Percentiles rank a stretch among this genome's conserved stretches.
Evolutionary conservation across 2,113 vertebrate genomes (phyloP).

Genomic region (Camelus dromedarius): DNA sequence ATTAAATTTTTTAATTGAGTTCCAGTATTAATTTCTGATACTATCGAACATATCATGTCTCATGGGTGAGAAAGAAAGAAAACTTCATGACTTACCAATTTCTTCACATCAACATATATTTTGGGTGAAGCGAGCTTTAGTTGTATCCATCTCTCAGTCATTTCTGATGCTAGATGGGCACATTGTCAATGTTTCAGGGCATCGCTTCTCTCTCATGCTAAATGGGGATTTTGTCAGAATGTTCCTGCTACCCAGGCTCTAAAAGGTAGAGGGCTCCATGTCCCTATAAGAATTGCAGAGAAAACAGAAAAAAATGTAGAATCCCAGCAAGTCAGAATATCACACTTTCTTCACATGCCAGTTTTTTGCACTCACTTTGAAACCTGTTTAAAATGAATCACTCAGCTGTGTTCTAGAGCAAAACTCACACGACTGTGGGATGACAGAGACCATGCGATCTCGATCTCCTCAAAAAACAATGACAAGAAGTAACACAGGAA

Average conservation of each 20-base stretch:
- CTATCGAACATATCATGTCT: background rate
- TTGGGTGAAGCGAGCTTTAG: constrained; percentile 16
- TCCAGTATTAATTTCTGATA: background rate
- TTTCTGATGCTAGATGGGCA: constrained; percentile 38
- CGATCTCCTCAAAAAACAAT: background rate
- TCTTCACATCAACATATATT: background rate
- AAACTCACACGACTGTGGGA: background rate
- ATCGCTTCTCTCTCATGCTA: constrained; percentile 51
- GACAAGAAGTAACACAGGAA: background rate
- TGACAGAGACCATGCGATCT: background rate
- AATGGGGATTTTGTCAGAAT: constrained; percentile 55
- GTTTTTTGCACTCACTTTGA: background rate
- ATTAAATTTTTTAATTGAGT: background rate
- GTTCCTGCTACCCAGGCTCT: constrained; percentile 27
- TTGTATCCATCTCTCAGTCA: background rate
- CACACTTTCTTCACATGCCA: background rate
- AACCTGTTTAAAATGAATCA: background rate
- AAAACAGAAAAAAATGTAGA: constrained; percentile 18
- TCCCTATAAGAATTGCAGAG: constrained; percentile 31
- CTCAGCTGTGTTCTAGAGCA: background rate
- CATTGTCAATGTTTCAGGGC: constrained; percentile 23
- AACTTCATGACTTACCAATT: background rate
- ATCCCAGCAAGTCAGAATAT: constrained; percentile 34
- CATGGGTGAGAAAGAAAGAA: background rate
- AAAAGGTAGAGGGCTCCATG: constrained; percentile 62